Base-by-base conservation (phyloP, 2,888 invertebrate species). In the Hartigia nigra region DNA sequence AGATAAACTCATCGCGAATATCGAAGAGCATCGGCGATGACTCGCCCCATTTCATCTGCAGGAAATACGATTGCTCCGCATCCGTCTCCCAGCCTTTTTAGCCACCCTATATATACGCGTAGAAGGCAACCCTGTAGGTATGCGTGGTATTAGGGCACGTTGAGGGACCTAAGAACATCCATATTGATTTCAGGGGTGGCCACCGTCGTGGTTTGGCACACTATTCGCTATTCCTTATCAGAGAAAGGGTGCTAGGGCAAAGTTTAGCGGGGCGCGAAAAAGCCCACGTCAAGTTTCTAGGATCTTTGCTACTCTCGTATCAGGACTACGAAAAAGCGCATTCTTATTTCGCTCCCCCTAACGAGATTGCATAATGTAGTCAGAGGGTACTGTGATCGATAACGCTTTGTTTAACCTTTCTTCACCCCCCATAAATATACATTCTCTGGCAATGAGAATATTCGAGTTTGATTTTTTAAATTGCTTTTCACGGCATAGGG, bases 151-250 rank as follows among this genome's bases (percentile, higher is more conserved):
- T 55, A 55, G 55, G 55, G 55, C 55, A 55, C 55, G 55, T 55
- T 55, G 55, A 55, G 55, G 72, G 55, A 76, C 75, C 75, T 76
- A 70, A 70, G 76, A 69, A 75, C 80, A 82, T 82, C 78, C 79
- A 82, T 82, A 82, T 82, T 82, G 82, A 82, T 82, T 80, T 80
- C 76, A 76, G 36, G 78, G 82, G 77, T 74, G 82, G 72, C 79
- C 70, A 80, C 72, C 34, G 72, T 34, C 32, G 72, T 34, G 72
- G 55, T 55, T 55, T 55, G 55, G 55, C 55, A 55, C 55, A 55
- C 55, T 55, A 23, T 55, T 55, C 55, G 55, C 55, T 55, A 23
- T 55, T 55, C 55, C 55, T 55, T 55, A 55, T 55, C 55, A 55
- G 55, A 23, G 55, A 23, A 55, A 55, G 55, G 55, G 55, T 55